These are phyloP conservation scores for Drosophila triauraria DNA, from an alignment of 1,140 invertebrate species.

Conservation along the genomic window DNA sequence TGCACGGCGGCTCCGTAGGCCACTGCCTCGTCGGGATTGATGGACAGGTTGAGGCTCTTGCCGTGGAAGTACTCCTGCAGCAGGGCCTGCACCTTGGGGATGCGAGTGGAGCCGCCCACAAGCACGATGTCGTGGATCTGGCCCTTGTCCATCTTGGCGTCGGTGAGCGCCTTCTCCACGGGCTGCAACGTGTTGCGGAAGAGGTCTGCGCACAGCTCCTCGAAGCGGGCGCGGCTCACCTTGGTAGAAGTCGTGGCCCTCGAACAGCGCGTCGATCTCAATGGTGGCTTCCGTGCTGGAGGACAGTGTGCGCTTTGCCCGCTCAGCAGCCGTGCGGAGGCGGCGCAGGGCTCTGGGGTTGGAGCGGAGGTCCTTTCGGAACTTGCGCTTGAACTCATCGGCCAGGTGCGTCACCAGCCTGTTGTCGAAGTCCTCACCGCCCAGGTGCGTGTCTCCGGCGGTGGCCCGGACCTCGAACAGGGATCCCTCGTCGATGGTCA, in stretches of 20 bases:
- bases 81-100: slow-evolving; percentile 89
- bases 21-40: slow-evolving; percentile 93
- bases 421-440: slow-evolving; percentile 92
- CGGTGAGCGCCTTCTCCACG: slow-evolving; percentile 90
- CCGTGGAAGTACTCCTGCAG: slow-evolving; percentile 88
- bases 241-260: slow-evolving; percentile 94
- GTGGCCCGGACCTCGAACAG: slow-evolving; percentile 92
- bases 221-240: slow-evolving; percentile 93
- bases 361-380: slow-evolving; percentile 91
- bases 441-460: slow-evolving; percentile 91
- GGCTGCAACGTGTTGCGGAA: slow-evolving; percentile 89
- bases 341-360: slow-evolving; percentile 92
- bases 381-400: slow-evolving; percentile 93
- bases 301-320: slow-evolving; percentile 89
- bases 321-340: slow-evolving; percentile 91
- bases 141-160: slow-evolving; percentile 91
- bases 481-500: slow-evolving; percentile 94
- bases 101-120: slow-evolving; percentile 88
- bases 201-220: slow-evolving; percentile 94
- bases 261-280: slow-evolving; percentile 90
- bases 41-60: slow-evolving; percentile 89
- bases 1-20: slow-evolving; percentile 91
- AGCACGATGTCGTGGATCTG: slow-evolving; percentile 88
- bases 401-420: slow-evolving; percentile 92
- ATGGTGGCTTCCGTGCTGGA: slow-evolving; percentile 89